A percentile compares a stretch with the other conserved stretches of the same genome.
Conservation (phyloP, 2,797 vertebrate genomes). For the Kryptopterus vitreolus region DNA sequence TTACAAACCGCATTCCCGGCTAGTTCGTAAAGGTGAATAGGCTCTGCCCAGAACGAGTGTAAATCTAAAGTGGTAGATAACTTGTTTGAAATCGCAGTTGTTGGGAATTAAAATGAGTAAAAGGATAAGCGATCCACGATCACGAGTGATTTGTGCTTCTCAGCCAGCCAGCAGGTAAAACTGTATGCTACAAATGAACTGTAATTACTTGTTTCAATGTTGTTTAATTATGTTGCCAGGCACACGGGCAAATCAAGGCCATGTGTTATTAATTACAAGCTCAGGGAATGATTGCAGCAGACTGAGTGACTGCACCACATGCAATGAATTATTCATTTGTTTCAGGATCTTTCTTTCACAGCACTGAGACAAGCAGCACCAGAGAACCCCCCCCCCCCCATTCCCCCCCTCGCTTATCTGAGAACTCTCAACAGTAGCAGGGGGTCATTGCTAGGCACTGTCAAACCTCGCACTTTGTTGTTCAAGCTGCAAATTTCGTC, state of each 20-base stretch:
- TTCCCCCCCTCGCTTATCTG: background rate
- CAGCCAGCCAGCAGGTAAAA: constrained; percentile 8
- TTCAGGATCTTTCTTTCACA: background rate
- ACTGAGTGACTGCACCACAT: constrained; percentile 14
- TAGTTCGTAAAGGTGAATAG: constrained; percentile 19
- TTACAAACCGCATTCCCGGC: constrained; percentile 43
- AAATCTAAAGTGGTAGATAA: background rate
- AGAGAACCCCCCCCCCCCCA: background rate
- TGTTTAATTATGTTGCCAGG: constrained; percentile 27
- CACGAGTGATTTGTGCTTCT: constrained; percentile 12
- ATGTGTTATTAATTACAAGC: constrained; percentile 28
- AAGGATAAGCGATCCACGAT: background rate
- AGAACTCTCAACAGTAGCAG: background rate
- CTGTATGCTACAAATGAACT: background rate
- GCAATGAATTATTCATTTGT: background rate
- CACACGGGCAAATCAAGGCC: constrained; percentile 21
- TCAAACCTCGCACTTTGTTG: background rate
- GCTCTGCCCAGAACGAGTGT: background rate
- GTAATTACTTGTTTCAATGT: constrained; percentile 26
- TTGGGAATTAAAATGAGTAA: background rate
- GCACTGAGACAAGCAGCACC: background rate
- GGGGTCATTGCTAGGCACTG: background rate
- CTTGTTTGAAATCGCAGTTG: constrained; percentile 49
- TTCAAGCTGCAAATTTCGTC: background rate
- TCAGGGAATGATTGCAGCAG: constrained; percentile 6